These are phyloP conservation scores for Alethe diademata DNA, from an alignment of 2,113 vertebrate species.

Conservation along the genomic window DNA sequence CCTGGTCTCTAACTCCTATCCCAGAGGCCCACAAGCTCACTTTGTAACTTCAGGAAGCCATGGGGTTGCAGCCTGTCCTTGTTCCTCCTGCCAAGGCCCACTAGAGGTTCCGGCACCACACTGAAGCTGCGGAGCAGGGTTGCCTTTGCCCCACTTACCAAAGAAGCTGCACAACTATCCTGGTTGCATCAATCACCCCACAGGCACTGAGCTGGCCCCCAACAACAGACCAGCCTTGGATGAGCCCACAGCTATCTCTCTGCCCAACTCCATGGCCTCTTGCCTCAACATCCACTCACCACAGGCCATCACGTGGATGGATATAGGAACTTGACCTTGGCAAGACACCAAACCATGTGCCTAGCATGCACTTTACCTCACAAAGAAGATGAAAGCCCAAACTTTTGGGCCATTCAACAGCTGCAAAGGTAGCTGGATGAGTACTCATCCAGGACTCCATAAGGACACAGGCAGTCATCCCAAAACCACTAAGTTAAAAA, in stretches of 20 bases:
- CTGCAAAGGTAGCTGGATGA: neutral
- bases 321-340: neutral
- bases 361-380: neutral
- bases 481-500: neutral
- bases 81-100: neutral
- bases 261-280: neutral
- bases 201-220: neutral
- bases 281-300: neutral
- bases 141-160: fast-evolving
- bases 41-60: neutral
- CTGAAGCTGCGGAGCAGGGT: neutral
- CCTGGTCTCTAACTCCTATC: neutral
- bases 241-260: neutral
- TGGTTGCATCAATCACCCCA: fast-evolving
- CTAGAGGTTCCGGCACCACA: neutral
- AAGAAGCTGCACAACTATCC: neutral
- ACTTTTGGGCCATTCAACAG: neutral
- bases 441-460: neutral
- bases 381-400: neutral
- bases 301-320: neutral
- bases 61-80: fast-evolving
- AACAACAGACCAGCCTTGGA: neutral
- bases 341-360: neutral
- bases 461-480: neutral
- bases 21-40: fast-evolving